Evolutionary conservation across 2,888 invertebrate species (phyloP).

Genomic region (Agriotes lineatus): DNA sequence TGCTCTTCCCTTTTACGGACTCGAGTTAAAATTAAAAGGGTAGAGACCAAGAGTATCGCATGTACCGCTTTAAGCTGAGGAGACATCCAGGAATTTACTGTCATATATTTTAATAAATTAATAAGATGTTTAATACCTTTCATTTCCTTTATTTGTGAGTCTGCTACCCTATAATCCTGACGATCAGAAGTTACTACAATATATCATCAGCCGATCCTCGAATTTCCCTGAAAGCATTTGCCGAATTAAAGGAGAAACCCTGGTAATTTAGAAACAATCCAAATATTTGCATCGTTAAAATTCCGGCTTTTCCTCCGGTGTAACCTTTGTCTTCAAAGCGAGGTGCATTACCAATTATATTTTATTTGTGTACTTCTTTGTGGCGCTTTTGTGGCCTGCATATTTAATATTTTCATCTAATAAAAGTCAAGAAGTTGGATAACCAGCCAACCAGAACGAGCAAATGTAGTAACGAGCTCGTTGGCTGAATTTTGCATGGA

Average conservation of each 20-base stretch:
- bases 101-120: no score
- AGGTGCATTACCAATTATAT: constrained; percentile 32
- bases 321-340: constrained; percentile 27
- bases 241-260: constrained; percentile 35
- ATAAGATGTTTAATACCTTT: no score
- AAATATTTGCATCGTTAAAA: constrained; percentile 42
- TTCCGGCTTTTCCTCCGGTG: constrained; percentile 14
- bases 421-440: constrained; percentile 23
- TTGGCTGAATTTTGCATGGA: constrained; percentile 26
- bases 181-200: no score
- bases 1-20: no score
- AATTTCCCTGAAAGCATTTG: constrained; percentile 31
- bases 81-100: no score
- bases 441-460: constrained; percentile 11
- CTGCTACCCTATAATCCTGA: no score
- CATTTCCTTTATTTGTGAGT: no score
- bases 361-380: constrained; percentile 31
- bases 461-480: constrained; percentile 24
- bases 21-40: no score
- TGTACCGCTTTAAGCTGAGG: no score
- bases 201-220: constrained; percentile 17
- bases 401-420: constrained; percentile 37
- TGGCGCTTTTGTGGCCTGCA: constrained; percentile 11
- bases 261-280: constrained; percentile 33
- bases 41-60: no score